Percentiles rank a stretch among this genome's conserved stretches.
These are phyloP conservation scores for western clawed frog (Xenopus tropicalis) DNA, from an alignment of 2,113 vertebrate genomes.

Conservation along the genomic window UCB_Xtro_10.0 CM004452.2:49744001-49744500, in stretches of 20 bases:
- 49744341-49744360: constrained; percentile 96
- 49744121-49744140: constrained; percentile 46
- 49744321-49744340: constrained; percentile 95
- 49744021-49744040: constrained; percentile 89
- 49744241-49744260: too few species aligned
- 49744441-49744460: constrained; percentile 83
- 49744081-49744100: constrained; percentile 95
- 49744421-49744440: constrained; percentile 97
- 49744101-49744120: constrained; percentile 95
- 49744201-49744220: too few species aligned
- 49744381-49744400: constrained; percentile 93
- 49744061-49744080: constrained; percentile 95
- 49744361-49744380: constrained; percentile 94
- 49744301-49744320: constrained; percentile 92
- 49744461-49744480: constrained; percentile 97
- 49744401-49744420: constrained; percentile 98
- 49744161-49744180: too few species aligned
- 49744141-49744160: too few species aligned
- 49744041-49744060: constrained; percentile 91
- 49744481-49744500: constrained; percentile 89
- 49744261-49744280: too few species aligned
- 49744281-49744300: constrained; percentile 83
- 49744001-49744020: constrained; percentile 87
- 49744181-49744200: too few species aligned
- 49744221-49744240: too few species aligned